These are phyloP conservation scores for Desmodus rotundus DNA, from an alignment of 2,113 vertebrate genomes.

Conservation along the genomic window DNA sequence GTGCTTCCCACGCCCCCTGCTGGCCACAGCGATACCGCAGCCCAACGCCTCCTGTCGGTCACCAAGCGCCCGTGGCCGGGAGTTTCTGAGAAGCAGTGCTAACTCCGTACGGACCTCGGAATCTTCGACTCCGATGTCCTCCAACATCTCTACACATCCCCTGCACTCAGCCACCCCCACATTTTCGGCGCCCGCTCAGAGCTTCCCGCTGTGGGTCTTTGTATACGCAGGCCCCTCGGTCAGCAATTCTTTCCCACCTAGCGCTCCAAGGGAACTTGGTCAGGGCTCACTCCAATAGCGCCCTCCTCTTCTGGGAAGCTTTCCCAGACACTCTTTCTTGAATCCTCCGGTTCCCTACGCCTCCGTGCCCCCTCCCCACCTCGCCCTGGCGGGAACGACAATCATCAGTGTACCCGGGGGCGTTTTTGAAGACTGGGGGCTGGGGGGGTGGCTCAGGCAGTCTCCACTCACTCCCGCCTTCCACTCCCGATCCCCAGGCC, in stretches of 20 bases:
- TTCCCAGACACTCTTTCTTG: neutral
- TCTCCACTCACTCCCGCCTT: neutral
- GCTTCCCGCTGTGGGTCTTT: neutral
- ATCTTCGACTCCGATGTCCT: neutral
- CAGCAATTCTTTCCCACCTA: neutral
- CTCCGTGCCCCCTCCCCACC: neutral
- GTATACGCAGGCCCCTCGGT: neutral
- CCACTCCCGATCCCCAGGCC: conserved; percentile 81
- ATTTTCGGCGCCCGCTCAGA: neutral
- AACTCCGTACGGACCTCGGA: neutral
- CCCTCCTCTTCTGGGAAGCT: neutral
- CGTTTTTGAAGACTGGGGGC: neutral
- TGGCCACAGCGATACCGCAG: neutral
- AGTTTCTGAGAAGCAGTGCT: neutral
- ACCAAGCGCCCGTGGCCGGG: accelerated
- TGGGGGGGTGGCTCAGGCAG: neutral
- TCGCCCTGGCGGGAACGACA: neutral
- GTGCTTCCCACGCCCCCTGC: conserved; percentile 1
- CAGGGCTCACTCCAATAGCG: neutral
- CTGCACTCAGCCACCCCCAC: neutral
- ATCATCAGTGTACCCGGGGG: neutral
- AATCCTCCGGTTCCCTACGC: too few relatives aligned
- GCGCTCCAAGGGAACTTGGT: neutral
- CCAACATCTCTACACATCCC: neutral
- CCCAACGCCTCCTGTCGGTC: neutral